Conservation (phyloP, 2,113 vertebrate species). For the mouse (Mus musculus) region GRCm39 chr2:28489501-28490000, state of each 20-base stretch:
- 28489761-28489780: background rate
- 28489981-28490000: background rate
- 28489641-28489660: conserved; percentile 48
- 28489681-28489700: accelerated
- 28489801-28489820: background rate
- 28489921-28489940: too few relatives aligned
- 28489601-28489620: conserved; percentile 80
- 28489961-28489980: background rate
- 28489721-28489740: background rate
- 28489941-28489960: background rate
- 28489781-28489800: accelerated
- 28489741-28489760: background rate
- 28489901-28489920: background rate
- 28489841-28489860: background rate
- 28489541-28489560: conserved; percentile 85
- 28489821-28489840: background rate
- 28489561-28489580: conserved; percentile 83
- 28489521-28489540: conserved; percentile 78
- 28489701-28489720: background rate
- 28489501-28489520: conserved; percentile 85
- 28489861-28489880: accelerated
- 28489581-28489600: conserved; percentile 79
- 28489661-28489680: background rate
- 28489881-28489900: accelerated
- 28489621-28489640: background rate